A percentile compares a stretch with the other conserved stretches of the same genome.
phyloP scores from a whole-genome alignment of 2,113 vertebrate species.

The Balaeniceps rex region DNA sequence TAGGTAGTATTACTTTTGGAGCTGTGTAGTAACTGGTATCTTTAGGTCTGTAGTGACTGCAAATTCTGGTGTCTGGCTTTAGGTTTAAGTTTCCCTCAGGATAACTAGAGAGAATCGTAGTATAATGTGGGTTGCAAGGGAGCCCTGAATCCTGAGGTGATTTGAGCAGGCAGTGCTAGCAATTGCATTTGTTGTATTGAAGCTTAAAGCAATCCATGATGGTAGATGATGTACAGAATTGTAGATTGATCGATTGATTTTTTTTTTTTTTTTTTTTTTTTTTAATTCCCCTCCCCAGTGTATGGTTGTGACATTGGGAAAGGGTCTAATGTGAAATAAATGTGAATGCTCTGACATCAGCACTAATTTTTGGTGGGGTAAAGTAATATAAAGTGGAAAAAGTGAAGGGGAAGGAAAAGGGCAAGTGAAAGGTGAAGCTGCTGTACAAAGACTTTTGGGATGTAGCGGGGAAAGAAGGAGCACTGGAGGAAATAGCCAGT shows the following conservation, averaged over 20 bases:
- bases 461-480: not conserved
- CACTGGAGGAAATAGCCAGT: not conserved
- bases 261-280: not conserved
- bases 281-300: not conserved
- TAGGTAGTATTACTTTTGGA: not conserved
- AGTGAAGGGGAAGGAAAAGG: not conserved
- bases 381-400: not conserved
- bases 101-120: not conserved
- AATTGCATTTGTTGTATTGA: not conserved
- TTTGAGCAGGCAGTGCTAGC: not conserved
- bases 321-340: not conserved
- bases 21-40: not conserved
- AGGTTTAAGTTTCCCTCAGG: not conserved
- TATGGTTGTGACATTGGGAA: not conserved
- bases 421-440: not conserved
- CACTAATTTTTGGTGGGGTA: not conserved
- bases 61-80: not conserved
- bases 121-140: not conserved
- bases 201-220: not conserved
- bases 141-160: not conserved
- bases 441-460: not conserved
- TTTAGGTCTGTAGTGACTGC: not conserved
- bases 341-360: not conserved
- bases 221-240: not conserved
- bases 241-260: too few relatives aligned